Conservation (phyloP, 2,888 invertebrate species). For the Aleiodes alternator region DNA sequence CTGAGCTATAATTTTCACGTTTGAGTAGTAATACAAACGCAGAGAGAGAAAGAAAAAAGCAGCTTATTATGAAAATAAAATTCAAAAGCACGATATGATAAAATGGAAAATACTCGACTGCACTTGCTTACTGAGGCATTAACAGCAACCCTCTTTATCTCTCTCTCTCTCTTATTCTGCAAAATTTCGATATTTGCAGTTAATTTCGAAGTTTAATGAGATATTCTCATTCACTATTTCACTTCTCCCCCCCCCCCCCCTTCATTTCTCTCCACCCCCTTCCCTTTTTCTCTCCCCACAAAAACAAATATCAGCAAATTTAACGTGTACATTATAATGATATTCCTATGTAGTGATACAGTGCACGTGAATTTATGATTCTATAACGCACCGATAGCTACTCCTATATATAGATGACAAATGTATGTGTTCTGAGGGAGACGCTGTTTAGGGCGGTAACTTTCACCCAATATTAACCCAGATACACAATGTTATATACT, state of each 20-base stretch:
- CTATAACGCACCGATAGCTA: slow-evolving; percentile 17
- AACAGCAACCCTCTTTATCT: not conserved
- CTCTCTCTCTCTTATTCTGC: not conserved
- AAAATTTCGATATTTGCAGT: slow-evolving; percentile 19
- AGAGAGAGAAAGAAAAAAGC: no score
- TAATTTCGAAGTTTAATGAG: slow-evolving; percentile 26
- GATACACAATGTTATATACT: slow-evolving; percentile 49
- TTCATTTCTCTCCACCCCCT: not conserved
- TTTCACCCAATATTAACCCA: slow-evolving; percentile 51
- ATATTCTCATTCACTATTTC: not conserved
- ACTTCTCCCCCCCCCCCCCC: not conserved
- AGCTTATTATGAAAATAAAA: no score
- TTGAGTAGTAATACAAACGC: no score
- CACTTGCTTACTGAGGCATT: slow-evolving; percentile 23
- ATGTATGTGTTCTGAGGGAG: slow-evolving; percentile 2
- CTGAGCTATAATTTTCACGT: no score
- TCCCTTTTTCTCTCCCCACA: no score
- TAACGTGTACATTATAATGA: slow-evolving; percentile 28
- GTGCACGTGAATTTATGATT: slow-evolving; percentile 40
- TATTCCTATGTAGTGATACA: slow-evolving; percentile 30
- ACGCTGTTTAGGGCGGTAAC: slow-evolving; percentile 40
- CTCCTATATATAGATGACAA: slow-evolving; percentile 1
- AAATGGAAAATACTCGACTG: slow-evolving; percentile 7
- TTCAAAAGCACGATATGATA: no score
- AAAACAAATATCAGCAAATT: slow-evolving; percentile 29